phyloP scores from a whole-genome alignment of 2,888 invertebrate genomes.

The Noctua janthina region DNA sequence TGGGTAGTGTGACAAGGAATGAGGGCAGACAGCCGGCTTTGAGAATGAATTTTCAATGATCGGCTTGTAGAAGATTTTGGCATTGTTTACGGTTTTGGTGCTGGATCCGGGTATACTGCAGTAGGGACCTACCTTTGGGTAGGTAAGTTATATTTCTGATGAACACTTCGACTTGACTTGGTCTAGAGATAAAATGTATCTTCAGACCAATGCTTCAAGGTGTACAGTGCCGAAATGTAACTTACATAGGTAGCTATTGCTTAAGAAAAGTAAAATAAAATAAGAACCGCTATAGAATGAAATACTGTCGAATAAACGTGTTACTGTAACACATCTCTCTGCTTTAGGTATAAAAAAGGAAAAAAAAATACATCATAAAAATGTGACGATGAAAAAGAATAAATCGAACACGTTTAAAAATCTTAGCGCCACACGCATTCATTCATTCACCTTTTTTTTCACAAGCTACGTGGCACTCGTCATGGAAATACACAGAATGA shows the following conservation, averaged over 20 bases:
- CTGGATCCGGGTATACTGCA: neutral
- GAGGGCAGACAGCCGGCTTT: constrained; percentile 18
- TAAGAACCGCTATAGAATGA: neutral
- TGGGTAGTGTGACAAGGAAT: constrained; percentile 59
- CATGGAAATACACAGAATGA: constrained; percentile 17
- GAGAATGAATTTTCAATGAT: constrained; percentile 54
- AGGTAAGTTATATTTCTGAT: neutral
- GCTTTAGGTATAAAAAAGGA: neutral
- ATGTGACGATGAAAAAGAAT: constrained; percentile 13
- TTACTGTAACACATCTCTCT: neutral
- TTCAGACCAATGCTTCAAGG: neutral
- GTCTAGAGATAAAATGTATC: neutral
- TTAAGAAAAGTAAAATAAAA: neutral
- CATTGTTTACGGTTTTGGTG: constrained; percentile 32
- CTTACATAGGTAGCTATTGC: neutral
- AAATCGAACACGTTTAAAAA: constrained; percentile 29
- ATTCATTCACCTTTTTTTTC: constrained; percentile 14
- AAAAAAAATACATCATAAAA: constrained; percentile 1
- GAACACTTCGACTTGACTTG: neutral
- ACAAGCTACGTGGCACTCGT: too few species aligned
- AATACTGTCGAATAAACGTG: neutral
- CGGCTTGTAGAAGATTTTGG: constrained; percentile 35
- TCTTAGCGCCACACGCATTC: neutral
- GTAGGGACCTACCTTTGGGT: neutral
- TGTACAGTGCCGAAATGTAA: neutral